Evolutionary conservation across 2,888 invertebrate species (phyloP).

Genomic region (Dendrolimus pini): DNA sequence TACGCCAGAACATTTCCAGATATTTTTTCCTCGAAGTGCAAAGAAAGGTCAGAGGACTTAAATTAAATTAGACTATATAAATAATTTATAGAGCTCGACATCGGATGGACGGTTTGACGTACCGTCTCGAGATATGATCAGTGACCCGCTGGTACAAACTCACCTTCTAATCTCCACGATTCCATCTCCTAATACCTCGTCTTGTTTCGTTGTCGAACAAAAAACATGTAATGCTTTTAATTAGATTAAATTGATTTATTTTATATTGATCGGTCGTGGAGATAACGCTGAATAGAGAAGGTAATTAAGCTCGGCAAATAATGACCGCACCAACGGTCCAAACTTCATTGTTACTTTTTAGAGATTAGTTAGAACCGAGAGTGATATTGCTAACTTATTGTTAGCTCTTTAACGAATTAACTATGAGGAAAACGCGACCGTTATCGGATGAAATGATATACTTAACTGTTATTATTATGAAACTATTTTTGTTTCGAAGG

Average conservation of each 20-base stretch:
- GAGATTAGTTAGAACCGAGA: background rate
- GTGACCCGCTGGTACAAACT: conserved; percentile 64
- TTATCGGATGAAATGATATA: too few species aligned
- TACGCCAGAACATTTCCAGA: conserved; percentile 33
- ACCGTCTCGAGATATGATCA: conserved; percentile 60
- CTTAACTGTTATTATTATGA: too few species aligned
- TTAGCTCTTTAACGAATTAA: background rate
- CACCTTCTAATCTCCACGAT: conserved; percentile 63
- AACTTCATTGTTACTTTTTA: conserved; percentile 27
- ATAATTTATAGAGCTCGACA: conserved; percentile 68
- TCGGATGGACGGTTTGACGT: conserved; percentile 69
- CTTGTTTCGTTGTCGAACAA: conserved; percentile 69
- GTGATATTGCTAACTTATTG: conserved; percentile 17
- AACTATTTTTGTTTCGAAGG: too few species aligned
- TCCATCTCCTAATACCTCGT: conserved; percentile 68
- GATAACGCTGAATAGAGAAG: conserved; percentile 52
- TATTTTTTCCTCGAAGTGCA: conserved; percentile 49
- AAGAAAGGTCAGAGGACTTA: conserved; percentile 67
- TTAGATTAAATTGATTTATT: conserved; percentile 76
- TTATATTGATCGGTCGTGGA: conserved; percentile 51
- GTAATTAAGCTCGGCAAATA: conserved; percentile 71
- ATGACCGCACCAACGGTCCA: conserved; percentile 41
- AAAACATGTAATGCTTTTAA: conserved; percentile 76
- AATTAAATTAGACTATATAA: conserved; percentile 73
- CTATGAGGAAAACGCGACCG: background rate